Evolutionary conservation across 2,113 vertebrate species (phyloP).

Genomic region (Orthonyx spaldingii): DNA sequence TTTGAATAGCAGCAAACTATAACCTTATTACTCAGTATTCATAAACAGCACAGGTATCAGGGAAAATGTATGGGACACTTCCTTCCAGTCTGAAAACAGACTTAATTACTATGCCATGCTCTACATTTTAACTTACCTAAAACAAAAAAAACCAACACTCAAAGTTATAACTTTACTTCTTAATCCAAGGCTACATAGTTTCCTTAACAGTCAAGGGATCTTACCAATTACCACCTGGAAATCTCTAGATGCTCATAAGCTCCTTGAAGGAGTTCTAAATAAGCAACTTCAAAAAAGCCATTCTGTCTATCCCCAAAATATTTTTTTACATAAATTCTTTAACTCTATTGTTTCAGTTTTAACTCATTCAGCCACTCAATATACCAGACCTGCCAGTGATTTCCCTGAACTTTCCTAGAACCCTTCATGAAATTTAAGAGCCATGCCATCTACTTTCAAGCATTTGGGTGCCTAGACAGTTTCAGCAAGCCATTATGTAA

Average conservation of each 20-base stretch:
- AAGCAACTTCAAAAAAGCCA: not conserved
- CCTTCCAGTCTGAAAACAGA: not conserved
- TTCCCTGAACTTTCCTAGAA: not conserved
- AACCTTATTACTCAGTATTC: not conserved
- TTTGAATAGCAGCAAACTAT: not conserved
- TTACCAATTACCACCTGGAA: not conserved
- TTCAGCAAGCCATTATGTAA: not conserved
- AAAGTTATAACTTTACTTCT: not conserved
- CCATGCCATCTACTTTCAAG: not conserved
- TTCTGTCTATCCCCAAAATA: not conserved
- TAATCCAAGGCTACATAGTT: not conserved
- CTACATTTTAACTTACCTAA: not conserved
- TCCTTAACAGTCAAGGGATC: not conserved
- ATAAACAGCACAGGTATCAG: not conserved
- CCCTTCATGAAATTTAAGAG: not conserved
- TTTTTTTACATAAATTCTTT: not conserved
- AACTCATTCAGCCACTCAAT: not conserved
- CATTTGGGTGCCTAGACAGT: not conserved
- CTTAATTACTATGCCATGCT: rapidly evolving
- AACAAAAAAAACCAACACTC: not conserved
- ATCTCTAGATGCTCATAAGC: not conserved
- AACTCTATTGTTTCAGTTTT: not conserved
- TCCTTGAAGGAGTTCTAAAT: not conserved
- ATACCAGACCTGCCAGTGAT: not conserved
- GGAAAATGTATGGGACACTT: not conserved